These are phyloP conservation scores for Lissocephala sabroskyi DNA, from an alignment of 2,888 invertebrate species.

Conservation along the genomic window DNA sequence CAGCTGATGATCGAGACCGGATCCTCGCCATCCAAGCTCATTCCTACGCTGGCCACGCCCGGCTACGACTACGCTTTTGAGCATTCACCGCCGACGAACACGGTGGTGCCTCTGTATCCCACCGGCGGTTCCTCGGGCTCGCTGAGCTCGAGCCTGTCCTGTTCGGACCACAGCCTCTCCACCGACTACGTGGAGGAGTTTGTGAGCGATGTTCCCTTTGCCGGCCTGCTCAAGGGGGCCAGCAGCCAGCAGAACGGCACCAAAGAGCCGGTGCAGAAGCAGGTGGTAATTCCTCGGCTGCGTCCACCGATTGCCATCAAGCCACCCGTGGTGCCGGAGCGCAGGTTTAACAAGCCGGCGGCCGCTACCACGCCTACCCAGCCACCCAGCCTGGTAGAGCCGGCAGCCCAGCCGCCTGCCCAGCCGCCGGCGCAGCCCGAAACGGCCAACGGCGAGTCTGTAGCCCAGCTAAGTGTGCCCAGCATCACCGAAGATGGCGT, in stretches of 20 bases:
- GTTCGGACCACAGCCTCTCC: slow-evolving; percentile 82
- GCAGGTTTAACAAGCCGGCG: slow-evolving; percentile 49
- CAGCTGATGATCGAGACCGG: slow-evolving; percentile 60
- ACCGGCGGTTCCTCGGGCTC: slow-evolving; percentile 76
- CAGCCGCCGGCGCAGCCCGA: slow-evolving; percentile 12
- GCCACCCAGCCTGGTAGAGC: slow-evolving; percentile 17
- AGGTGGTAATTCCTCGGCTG: slow-evolving; percentile 27
- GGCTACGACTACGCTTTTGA: slow-evolving; percentile 57
- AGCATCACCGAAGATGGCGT: slow-evolving; percentile 10
- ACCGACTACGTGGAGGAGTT: slow-evolving; percentile 89
- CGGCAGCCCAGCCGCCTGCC: not conserved
- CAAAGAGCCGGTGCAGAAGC: slow-evolving; percentile 19
- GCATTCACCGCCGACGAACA: slow-evolving; percentile 41
- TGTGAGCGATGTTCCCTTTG: slow-evolving; percentile 87
- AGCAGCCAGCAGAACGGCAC: slow-evolving; percentile 70
- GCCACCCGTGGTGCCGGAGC: slow-evolving; percentile 54
- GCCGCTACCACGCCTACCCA: slow-evolving; percentile 40
- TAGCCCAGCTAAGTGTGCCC: slow-evolving; percentile 8
- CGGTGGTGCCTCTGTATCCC: slow-evolving; percentile 56
- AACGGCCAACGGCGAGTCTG: slow-evolving; percentile 29
- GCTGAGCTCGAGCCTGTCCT: slow-evolving; percentile 80
- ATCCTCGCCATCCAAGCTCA: slow-evolving; percentile 57
- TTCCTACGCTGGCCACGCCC: slow-evolving; percentile 45
- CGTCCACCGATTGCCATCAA: slow-evolving; percentile 60
- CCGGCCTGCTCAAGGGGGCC: slow-evolving; percentile 88